phyloP scores from a whole-genome alignment of 2,888 invertebrate genomes.

The Iselma pallidipennis region DNA sequence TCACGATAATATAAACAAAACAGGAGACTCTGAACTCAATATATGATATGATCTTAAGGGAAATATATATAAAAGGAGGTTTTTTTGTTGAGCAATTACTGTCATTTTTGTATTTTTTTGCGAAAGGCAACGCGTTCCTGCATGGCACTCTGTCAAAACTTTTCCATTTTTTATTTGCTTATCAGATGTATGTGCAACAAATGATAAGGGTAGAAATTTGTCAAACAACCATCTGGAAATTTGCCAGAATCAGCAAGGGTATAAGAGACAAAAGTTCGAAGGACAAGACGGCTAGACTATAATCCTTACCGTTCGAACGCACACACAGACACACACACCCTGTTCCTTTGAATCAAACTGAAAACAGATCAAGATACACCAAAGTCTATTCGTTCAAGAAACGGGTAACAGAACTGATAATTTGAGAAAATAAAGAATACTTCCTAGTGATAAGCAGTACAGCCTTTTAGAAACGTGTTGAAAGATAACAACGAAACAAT shows the following conservation, averaged over 20 bases:
- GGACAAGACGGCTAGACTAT: background rate
- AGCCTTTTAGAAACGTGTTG: too few relatives aligned
- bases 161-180: conserved; percentile 4
- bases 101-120: too few relatives aligned
- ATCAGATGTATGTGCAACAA: conserved; percentile 11
- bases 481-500: too few relatives aligned
- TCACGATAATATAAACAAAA: too few relatives aligned
- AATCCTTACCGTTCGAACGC: background rate
- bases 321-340: background rate
- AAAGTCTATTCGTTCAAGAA: background rate
- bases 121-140: too few relatives aligned
- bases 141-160: too few relatives aligned
- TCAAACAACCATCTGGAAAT: conserved; percentile 7
- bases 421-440: too few relatives aligned
- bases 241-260: conserved; percentile 5
- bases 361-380: background rate
- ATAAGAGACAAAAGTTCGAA: background rate
- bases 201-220: conserved; percentile 14
- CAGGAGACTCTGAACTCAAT: too few relatives aligned
- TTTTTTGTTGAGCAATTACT: too few relatives aligned
- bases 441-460: too few relatives aligned
- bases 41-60: too few relatives aligned
- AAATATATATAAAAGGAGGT: too few relatives aligned
- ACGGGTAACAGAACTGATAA: background rate
- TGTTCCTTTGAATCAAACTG: background rate